Evolutionary conservation across 30 jellyfish, hydroid and myxozoan genomes (phyloP), one percentile per base, ranked within the genome.

Genomic region (Hydractinia echinata): DNA sequence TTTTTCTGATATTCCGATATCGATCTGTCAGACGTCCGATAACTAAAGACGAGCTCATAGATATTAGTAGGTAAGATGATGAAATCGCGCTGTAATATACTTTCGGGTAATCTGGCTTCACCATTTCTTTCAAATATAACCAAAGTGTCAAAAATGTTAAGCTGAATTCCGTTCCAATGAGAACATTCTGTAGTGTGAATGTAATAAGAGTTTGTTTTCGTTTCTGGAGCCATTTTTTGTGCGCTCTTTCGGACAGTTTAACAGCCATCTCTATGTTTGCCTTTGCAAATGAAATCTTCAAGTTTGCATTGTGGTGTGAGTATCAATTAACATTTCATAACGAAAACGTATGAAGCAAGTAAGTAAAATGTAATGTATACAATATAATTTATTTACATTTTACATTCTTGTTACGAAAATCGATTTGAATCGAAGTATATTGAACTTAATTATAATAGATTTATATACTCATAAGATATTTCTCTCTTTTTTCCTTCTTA

Each of bases 101-200:
- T 51, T 64, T 64, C 39, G 74, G 74, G 7, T 64, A 51, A 44
- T 44, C 19, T 0, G 74, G 74, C 39, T 64, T 64, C 4, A 64
- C 74, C 51, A 64, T 44, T 9, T 64, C 74, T 64, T 64, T 64
- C 74, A 64, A 64, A 13, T 64, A 64, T 13, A 13, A 51, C 74
- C 74, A 64, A n/a, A 64, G 39, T 5, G 74, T 64, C 7, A 64
- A n/a, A 13, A 64, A 64, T 6, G 74, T 64, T 13, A 64, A 64
- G 39, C 74, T 64, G 16, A 64, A 64, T 7, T 64, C 74, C 10
- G 74, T 51, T n/a, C 74, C 74, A 13, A 64, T 64, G 51, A 64
- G 39, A 13, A 64, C 39, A 51, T 64, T 64, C 39, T 64, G 51
- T 7, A 64, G 19, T 51, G 74, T 51, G 39, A 64, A 64, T 64